Base-by-base conservation (phyloP, 2,888 invertebrate genomes). In the Habrosyne pyritoides region DNA sequence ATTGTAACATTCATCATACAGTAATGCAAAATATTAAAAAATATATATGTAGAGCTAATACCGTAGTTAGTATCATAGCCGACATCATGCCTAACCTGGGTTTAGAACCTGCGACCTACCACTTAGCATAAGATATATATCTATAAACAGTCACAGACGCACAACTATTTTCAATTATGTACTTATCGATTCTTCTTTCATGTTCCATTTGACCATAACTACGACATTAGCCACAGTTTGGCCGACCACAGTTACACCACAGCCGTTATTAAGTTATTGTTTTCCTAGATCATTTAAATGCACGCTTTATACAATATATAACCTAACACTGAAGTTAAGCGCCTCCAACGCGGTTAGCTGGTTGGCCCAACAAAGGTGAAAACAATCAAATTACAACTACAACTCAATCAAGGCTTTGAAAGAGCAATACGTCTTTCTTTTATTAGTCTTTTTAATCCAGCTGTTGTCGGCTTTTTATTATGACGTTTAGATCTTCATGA, bases 241-340 rank as follows among this genome's bases (percentile, higher is more conserved):
- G 42, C 42, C 18, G 42, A 7, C 42, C 18, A 6, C 42, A 42
- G 42, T 42, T 18, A 42, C 6, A 42, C 42, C 5, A 42, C 42
- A 18, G 42, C 42, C 42, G n/a, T 42, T 5, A 5, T 42, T 14
- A 18, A 49, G 8, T 28, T 14, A 28, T 50, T 28, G 21, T 50
- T 28, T 18, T 28, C 49, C 21, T 26, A 48, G 26, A 50, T 28
- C 50, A 30, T 30, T 50, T 50, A 50, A 50, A 50, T 50, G 50
- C 50, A 33, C 53, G 30, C 46, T 24, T 50, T 54, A 50, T 54
- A 51, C 52, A 55, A 22, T 47, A 55, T 1, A 55, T 28, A 21
- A 18, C 42, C 42, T 42, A 42, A 42, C 42, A 18, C 18, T 42
- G 42, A 42, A n/a, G 42, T 42, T 18, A 42, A n/a, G n/a, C 33